These are phyloP conservation scores for Clavelina lepadiformis DNA, from an alignment of 23 tunicate genomes.

Conservation along the genomic window DNA sequence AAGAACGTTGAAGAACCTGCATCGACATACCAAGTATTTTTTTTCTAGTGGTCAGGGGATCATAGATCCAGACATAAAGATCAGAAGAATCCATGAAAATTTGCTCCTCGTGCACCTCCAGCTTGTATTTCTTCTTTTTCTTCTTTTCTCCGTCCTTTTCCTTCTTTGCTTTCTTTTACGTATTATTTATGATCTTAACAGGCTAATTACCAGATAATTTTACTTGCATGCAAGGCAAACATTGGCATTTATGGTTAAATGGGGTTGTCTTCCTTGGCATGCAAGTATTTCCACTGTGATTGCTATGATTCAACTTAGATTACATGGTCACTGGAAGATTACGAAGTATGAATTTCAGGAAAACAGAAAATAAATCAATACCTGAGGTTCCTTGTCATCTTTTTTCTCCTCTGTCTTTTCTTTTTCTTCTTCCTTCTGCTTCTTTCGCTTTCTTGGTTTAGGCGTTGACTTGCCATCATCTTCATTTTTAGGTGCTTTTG, in stretches of 20 bases:
- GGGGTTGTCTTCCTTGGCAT: too few relatives aligned
- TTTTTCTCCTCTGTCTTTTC: conserved; percentile 9
- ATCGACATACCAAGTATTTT: conserved; percentile 32
- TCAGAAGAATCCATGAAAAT: conserved; percentile 62
- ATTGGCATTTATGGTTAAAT: too few relatives aligned
- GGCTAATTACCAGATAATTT: not conserved
- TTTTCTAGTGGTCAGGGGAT: conserved; percentile 54
- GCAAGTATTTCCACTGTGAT: too few relatives aligned
- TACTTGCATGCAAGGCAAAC: too few relatives aligned
- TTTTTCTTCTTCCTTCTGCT: conserved; percentile 23
- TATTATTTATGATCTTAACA: too few relatives aligned
- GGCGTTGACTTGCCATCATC: conserved; percentile 1
- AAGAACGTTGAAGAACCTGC: too few relatives aligned
- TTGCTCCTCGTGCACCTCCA: conserved; percentile 68
- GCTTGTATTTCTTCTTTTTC: conserved; percentile 60
- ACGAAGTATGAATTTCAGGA: too few relatives aligned
- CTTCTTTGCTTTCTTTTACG: not conserved
- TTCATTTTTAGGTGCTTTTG: not conserved
- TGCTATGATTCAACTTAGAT: too few relatives aligned
- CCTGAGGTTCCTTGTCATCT: too few relatives aligned
- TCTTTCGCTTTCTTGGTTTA: conserved; percentile 21
- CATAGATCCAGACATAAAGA: conserved; percentile 78
- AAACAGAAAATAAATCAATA: too few relatives aligned
- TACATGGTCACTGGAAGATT: too few relatives aligned
- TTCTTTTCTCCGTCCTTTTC: conserved; percentile 30